Base-by-base conservation (phyloP, 2,797 vertebrate genomes). In the Malacoctenus gilli region DNA sequence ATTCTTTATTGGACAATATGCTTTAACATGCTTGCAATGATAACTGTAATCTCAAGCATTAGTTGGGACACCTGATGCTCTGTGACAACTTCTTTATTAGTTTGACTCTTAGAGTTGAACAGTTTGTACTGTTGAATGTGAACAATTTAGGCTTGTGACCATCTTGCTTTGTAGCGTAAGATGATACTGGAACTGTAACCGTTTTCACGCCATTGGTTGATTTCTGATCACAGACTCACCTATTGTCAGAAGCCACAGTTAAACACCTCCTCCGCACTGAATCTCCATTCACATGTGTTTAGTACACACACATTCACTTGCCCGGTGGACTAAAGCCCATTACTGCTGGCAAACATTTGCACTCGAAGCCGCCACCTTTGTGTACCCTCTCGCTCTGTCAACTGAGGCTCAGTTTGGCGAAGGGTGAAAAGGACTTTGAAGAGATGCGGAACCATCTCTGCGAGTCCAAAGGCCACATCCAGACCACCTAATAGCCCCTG, bases 271-370 rank as follows among this genome's bases (percentile, higher is more conserved):
- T 41, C n/a, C 15, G 8, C 34, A 43, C 14, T 49, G 19, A 61
- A 46, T 57, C 48, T 52, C 23, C 40, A 28, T 44, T 32, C 47
- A 53, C 42, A 59, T 57, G 51, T 15, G 59, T 35, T 67, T 66
- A 68, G 63, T 8, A 47, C 39, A 15, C 49, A 58, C 42, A 59
- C 51, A 71, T 62, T 70, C 35, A 57, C 66, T 66, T 51, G n/a
- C 38, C 57, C 36, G 25, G 59, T 65, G 48, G 56, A 77, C 61
- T 61, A 13, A 32, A 80, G 61, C 68, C 59, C 69, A 80, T 80
- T 85, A 77, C 54, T 54, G 66, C 60, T 64, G 80, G 84, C 65
- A 85, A 89, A 87, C 79, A 83, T 86, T 84, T 84, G 59, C 63
- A 57, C 77, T 76, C 8, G 50, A 78, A 64, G 72, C 59, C 50